Base-by-base conservation (phyloP, 1,140 invertebrate genomes). In the Habropoda laboriosa region DNA sequence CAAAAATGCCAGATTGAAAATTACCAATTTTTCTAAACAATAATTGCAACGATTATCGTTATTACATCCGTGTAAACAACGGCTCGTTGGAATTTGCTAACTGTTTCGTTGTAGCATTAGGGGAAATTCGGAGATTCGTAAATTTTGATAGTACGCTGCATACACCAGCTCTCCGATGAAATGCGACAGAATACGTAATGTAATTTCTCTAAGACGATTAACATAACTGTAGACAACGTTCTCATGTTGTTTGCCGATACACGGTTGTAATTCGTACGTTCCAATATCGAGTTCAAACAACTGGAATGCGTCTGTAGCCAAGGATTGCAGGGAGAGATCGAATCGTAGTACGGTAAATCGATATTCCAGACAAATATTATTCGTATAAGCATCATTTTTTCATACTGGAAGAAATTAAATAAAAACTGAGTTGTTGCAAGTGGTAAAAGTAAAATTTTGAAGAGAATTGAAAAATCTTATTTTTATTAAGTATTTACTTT, bases 141-240 rank as follows among this genome's bases (percentile, higher is more conserved):
- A 73, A 73, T 60, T 73, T 61, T n/a, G 57, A 73, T 61, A 60
- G 42, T 18, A 38, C 21, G 55, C 30, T 40, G 35, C 67, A 30
- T 49, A 40, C 51, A 30, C n/a, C 35, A 61, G 40, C 61, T 70
- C 67, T 82, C 80, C 57, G 70, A 70, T 78, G 79, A 80, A 88
- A 87, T 87, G 84, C 81, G 87, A 85, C 85, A 83, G 87, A 89
- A 89, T 89, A 87, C 79, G 87, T 87, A 89, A 89, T 89, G 88
- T 78, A 88, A 89, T 89, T 88, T 55, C 82, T 74, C 88, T 87
- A 86, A 87, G 80, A 82, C 85, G 88, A 89, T 89, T 87, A 88
- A 85, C 77, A 73, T 81, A 86, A 88, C 80, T 70, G 72, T 32
- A 63, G 76, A 81, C 82, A 74, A 70, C 71, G 86, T 73, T 45